Evolutionary conservation across 2,888 invertebrate genomes (phyloP).

Genomic region (Colletes collaris): DNA sequence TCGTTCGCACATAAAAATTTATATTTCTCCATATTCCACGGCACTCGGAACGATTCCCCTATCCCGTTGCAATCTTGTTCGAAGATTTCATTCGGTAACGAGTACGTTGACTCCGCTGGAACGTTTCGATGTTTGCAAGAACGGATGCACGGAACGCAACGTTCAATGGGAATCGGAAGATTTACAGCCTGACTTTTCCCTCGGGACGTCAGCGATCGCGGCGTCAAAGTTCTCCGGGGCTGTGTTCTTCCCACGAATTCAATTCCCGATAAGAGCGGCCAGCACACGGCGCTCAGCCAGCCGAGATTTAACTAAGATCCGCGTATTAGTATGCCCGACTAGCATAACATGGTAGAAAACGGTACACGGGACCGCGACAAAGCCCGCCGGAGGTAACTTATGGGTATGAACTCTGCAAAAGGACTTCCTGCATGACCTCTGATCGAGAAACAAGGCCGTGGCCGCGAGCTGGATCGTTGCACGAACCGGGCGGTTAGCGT

Average conservation of each 20-base stretch:
- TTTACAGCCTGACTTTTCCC: constrained; percentile 10
- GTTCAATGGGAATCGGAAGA: constrained; percentile 8
- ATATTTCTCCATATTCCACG: neutral
- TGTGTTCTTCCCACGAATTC: constrained; percentile 54
- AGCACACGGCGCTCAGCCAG: neutral
- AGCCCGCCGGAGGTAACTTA: constrained; percentile 56
- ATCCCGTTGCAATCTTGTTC: neutral
- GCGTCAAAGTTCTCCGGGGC: neutral
- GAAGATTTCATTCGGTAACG: constrained; percentile 1
- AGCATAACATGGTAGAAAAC: constrained; percentile 55
- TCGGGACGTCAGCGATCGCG: constrained; percentile 8
- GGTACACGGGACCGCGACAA: constrained; percentile 58
- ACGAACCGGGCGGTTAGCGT: constrained; percentile 27
- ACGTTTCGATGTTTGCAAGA: neutral
- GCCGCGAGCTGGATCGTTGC: constrained; percentile 48
- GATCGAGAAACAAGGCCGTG: constrained; percentile 61
- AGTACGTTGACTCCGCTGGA: constrained; percentile 7
- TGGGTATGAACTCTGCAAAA: constrained; percentile 63
- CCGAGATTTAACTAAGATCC: constrained; percentile 53
- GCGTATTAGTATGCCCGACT: constrained; percentile 53
- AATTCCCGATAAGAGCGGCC: constrained; percentile 41
- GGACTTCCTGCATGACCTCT: constrained; percentile 62
- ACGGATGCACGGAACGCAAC: neutral
- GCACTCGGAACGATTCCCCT: neutral
- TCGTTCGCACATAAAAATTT: neutral